Conservation (phyloP, 2,797 vertebrate genomes). For the Pangasius macronema region DNA sequence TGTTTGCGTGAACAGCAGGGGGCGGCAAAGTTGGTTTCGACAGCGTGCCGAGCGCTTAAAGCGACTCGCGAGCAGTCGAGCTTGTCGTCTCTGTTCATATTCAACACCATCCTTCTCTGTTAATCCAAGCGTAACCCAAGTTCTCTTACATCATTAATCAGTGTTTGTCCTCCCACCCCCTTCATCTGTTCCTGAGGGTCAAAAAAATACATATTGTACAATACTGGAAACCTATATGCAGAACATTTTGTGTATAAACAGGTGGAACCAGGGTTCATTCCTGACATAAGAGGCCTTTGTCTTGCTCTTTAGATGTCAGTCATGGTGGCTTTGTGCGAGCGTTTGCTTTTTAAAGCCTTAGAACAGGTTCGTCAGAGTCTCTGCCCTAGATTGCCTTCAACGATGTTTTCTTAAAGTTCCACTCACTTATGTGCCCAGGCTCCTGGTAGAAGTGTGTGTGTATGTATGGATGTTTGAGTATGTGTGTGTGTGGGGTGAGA, state of each 20-base stretch:
- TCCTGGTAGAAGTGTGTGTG: slow-evolving; percentile 24
- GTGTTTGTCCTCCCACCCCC: slow-evolving; percentile 59
- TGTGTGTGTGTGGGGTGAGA: slow-evolving; percentile 32
- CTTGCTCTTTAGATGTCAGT: slow-evolving; percentile 41
- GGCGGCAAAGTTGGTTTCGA: neutral
- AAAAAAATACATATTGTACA: slow-evolving; percentile 36
- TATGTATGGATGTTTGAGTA: neutral
- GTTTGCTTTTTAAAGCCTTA: slow-evolving; percentile 39
- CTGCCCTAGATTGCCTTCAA: slow-evolving; percentile 57
- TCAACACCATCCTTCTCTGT: slow-evolving; percentile 55
- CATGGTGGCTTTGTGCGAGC: slow-evolving; percentile 15
- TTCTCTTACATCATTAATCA: slow-evolving; percentile 63
- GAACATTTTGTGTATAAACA: slow-evolving; percentile 30
- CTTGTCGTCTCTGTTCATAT: neutral
- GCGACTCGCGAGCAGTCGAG: neutral
- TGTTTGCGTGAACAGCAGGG: slow-evolving; percentile 3
- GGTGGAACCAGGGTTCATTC: slow-evolving; percentile 40
- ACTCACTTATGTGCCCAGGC: slow-evolving; percentile 53
- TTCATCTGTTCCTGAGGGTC: slow-evolving; percentile 57
- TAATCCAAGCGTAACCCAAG: slow-evolving; percentile 66
- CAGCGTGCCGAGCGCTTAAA: neutral
- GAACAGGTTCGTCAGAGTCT: slow-evolving; percentile 40
- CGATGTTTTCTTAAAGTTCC: slow-evolving; percentile 63
- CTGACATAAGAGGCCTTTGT: slow-evolving; percentile 28
- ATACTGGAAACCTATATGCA: slow-evolving; percentile 61